phyloP scores from a whole-genome alignment of 1,140 invertebrate genomes.

The Liolophura sinensis region DNA sequence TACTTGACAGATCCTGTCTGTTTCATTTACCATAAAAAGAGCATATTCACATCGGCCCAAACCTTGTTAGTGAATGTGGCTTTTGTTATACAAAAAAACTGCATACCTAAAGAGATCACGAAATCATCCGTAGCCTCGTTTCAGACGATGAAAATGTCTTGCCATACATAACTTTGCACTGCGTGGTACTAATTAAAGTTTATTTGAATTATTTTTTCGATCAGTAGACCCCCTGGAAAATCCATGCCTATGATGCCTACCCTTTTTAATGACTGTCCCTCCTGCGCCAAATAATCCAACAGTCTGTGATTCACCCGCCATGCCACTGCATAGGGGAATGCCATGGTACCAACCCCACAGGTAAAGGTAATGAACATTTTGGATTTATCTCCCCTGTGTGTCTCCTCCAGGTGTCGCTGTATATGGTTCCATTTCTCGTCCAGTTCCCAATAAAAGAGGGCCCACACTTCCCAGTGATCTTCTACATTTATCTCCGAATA shows the following conservation, averaged over 20 bases:
- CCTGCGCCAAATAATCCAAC: neutral
- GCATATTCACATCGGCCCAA: too few species aligned
- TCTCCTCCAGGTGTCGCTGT: neutral
- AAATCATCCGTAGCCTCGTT: too few species aligned
- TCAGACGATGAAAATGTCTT: too few species aligned
- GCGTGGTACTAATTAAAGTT: neutral
- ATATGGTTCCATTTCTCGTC: constrained; percentile 2
- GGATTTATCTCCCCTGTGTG: neutral
- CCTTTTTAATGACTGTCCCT: constrained; percentile 1
- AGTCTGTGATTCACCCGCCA: constrained; percentile 3
- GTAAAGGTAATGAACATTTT: constrained; percentile 1
- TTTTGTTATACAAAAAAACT: too few species aligned
- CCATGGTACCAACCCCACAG: neutral
- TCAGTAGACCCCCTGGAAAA: neutral
- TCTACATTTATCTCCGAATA: neutral
- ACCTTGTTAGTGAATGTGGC: too few species aligned
- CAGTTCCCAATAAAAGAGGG: neutral
- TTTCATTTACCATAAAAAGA: too few species aligned
- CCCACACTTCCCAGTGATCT: constrained; percentile 3
- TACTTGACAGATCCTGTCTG: too few species aligned
- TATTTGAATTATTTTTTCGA: neutral
- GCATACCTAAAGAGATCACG: too few species aligned
- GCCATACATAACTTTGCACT: too few species aligned
- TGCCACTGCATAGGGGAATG: constrained; percentile 1
- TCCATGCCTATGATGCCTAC: constrained; percentile 7